phyloP scores from a whole-genome alignment of 2,888 invertebrate genomes.

The Podabrus alpinus region DNA sequence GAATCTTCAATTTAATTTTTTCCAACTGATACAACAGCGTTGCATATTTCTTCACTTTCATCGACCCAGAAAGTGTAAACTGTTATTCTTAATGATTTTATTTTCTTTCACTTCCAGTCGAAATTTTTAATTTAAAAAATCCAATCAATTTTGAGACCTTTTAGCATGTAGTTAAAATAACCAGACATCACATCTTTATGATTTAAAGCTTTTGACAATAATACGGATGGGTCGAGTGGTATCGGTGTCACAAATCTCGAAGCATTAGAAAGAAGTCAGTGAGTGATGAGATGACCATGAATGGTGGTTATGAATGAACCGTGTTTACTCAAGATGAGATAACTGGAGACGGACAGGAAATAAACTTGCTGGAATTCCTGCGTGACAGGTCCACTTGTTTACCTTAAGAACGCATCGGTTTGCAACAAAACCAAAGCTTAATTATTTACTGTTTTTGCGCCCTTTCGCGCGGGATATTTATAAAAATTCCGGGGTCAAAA shows the following conservation, averaged over 20 bases:
- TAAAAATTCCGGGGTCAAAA: neutral
- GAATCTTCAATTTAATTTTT: no score
- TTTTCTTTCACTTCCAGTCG: no score
- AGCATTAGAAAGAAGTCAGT: constrained; percentile 16
- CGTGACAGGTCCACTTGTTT: constrained; percentile 27
- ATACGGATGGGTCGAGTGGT: constrained; percentile 1
- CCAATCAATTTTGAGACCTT: no score
- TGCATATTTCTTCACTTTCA: no score
- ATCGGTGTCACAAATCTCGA: constrained; percentile 12
- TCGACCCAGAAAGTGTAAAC: no score
- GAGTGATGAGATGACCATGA: constrained; percentile 34
- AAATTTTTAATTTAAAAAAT: no score
- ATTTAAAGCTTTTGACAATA: constrained; percentile 3
- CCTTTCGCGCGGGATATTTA: constrained; percentile 3
- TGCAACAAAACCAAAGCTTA: neutral
- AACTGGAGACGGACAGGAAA: constrained; percentile 41
- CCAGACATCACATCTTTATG: neutral
- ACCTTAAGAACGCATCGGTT: neutral
- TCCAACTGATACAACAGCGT: no score
- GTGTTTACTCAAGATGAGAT: constrained; percentile 39
- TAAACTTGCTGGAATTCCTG: constrained; percentile 39
- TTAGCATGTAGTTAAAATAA: neutral
- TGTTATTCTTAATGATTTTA: no score
- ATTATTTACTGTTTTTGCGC: constrained; percentile 11
- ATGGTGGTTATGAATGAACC: constrained; percentile 42